Evolutionary conservation across 2,113 vertebrate genomes (phyloP).

Genomic region (Bujurquina vittata): DNA sequence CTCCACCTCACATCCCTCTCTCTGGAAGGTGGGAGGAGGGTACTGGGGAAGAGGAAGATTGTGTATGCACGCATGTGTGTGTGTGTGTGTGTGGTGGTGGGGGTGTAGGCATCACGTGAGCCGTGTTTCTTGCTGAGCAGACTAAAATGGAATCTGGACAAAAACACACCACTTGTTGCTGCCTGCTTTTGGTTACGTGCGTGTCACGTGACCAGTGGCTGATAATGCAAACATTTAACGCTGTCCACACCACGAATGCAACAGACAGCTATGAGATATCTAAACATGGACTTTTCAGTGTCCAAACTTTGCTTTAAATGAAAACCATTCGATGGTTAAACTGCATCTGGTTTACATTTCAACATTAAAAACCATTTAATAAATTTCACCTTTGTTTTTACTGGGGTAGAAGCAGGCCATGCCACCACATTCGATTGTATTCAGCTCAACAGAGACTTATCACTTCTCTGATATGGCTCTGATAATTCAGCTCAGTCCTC

Average conservation of each 20-base stretch:
- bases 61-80: neutral
- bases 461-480: slow-evolving; percentile 43
- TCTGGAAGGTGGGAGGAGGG: slow-evolving; percentile 56
- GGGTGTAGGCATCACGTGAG: slow-evolving; percentile 77
- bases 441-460: slow-evolving; percentile 48
- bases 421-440: slow-evolving; percentile 22
- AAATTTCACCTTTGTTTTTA: neutral
- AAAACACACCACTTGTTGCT: slow-evolving; percentile 82
- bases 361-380: neutral
- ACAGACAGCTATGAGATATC: neutral
- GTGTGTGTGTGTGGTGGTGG: slow-evolving; percentile 21
- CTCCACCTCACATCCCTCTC: slow-evolving; percentile 37
- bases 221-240: neutral
- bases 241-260: neutral
- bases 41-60: slow-evolving; percentile 34
- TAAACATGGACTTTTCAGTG: neutral
- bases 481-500: slow-evolving; percentile 51
- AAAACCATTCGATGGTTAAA: neutral
- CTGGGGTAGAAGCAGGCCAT: neutral
- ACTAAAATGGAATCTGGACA: slow-evolving; percentile 81
- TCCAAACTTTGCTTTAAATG: neutral
- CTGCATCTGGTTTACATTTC: neutral
- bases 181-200: slow-evolving; percentile 62
- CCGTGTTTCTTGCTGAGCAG: slow-evolving; percentile 75
- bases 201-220: slow-evolving; percentile 37